Percentiles rank a stretch among this genome's conserved stretches.
Evolutionary conservation across 2,113 vertebrate genomes (phyloP).

Genomic region (Corythornis cristatus): DNA sequence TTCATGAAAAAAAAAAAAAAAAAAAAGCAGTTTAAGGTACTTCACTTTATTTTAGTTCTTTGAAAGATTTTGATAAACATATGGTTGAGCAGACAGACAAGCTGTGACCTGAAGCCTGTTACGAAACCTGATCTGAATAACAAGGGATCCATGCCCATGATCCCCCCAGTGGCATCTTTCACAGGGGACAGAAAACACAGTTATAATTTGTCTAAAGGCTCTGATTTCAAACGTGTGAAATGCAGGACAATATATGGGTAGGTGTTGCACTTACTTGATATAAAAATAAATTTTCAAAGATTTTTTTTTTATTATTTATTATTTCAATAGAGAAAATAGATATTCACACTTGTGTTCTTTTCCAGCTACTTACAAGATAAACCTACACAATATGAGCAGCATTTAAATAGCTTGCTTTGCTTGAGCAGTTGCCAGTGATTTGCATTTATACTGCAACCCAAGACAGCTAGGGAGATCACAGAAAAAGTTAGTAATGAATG

Average conservation of each 20-base stretch:
- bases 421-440: not conserved
- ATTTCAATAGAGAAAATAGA: not conserved
- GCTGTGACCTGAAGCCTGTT: not conserved
- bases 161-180: not conserved
- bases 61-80: not conserved
- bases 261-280: not conserved
- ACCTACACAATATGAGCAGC: not conserved
- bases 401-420: not conserved
- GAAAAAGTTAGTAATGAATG: not conserved
- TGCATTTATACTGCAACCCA: not conserved
- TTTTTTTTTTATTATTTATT: not conserved
- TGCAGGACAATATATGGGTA: not conserved
- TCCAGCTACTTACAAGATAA: not conserved
- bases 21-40: not conserved
- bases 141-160: fast-evolving
- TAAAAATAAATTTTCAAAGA: not conserved
- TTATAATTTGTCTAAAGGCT: not conserved
- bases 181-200: not conserved
- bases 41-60: not conserved
- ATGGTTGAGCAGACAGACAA: not conserved
- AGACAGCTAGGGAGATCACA: not conserved
- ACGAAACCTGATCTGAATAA: not conserved
- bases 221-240: not conserved
- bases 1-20: not conserved
- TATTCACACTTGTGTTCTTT: not conserved